These are phyloP conservation scores for Acomys russatus DNA, from an alignment of 2,797 vertebrate genomes.

Conservation along the genomic window DNA sequence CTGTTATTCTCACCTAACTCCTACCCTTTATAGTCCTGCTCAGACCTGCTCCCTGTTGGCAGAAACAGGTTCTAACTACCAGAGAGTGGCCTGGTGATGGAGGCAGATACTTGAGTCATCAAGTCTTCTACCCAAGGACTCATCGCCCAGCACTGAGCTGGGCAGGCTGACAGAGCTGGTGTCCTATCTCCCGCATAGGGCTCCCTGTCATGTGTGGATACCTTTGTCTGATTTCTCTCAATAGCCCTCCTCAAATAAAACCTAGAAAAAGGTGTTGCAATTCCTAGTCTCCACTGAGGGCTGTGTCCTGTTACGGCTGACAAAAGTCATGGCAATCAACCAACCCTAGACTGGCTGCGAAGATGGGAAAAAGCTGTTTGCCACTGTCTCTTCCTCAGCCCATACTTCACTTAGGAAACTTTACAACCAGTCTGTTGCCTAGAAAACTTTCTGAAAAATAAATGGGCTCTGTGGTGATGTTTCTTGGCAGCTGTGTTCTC, in stretches of 20 bases:
- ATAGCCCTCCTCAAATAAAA: neutral
- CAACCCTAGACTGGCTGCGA: neutral
- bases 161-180: rapidly evolving
- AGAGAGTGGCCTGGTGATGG: neutral
- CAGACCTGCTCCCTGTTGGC: neutral
- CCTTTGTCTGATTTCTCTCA: neutral
- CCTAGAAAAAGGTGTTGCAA: rapidly evolving
- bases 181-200: neutral
- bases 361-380: neutral
- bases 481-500: neutral
- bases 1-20: no score
- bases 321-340: neutral
- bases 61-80: neutral
- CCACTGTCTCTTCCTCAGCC: neutral
- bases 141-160: neutral
- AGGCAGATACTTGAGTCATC: neutral
- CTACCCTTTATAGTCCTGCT: rapidly evolving
- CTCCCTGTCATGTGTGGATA: neutral
- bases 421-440: neutral
- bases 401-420: neutral
- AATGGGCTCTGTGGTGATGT: neutral
- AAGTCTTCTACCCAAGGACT: neutral
- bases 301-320: neutral
- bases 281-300: neutral
- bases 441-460: neutral